Conservation (phyloP, 1,140 invertebrate genomes). For the Daktulosphaira vitifoliae region DNA sequence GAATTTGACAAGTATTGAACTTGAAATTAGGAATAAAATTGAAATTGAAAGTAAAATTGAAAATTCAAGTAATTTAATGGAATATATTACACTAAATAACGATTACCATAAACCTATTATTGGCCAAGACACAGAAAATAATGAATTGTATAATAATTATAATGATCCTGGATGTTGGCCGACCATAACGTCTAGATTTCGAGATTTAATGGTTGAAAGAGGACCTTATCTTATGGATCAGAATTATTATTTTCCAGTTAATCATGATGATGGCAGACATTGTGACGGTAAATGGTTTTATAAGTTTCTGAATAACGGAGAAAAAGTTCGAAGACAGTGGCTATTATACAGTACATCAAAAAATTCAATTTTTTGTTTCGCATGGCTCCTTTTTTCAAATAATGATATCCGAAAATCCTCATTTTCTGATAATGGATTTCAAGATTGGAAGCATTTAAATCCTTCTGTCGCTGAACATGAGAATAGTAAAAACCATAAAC, state of each 20-base stretch:
- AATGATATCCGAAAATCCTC: background rate
- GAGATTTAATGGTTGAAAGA: background rate
- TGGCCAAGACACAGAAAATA: background rate
- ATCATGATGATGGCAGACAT: constrained; percentile 1
- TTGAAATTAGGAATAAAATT: no score
- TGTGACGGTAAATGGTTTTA: background rate
- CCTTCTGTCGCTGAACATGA: background rate
- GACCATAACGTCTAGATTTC: background rate
- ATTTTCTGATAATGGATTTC: background rate
- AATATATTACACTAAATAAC: background rate
- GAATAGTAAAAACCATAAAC: background rate
- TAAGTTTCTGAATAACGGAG: background rate
- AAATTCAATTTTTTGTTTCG: background rate
- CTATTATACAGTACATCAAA: constrained; percentile 5
- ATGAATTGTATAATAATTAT: background rate
- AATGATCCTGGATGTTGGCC: background rate
- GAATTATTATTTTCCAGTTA: background rate
- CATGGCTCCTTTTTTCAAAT: background rate
- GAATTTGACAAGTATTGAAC: background rate
- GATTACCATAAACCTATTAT: background rate
- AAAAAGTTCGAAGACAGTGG: constrained; percentile 3
- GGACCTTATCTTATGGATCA: background rate
- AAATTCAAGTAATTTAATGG: background rate
- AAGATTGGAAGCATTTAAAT: constrained; percentile 6
- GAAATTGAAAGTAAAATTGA: background rate